Base-by-base conservation (phyloP, 2,888 invertebrate species). In the Ptilodon capucinus region DNA sequence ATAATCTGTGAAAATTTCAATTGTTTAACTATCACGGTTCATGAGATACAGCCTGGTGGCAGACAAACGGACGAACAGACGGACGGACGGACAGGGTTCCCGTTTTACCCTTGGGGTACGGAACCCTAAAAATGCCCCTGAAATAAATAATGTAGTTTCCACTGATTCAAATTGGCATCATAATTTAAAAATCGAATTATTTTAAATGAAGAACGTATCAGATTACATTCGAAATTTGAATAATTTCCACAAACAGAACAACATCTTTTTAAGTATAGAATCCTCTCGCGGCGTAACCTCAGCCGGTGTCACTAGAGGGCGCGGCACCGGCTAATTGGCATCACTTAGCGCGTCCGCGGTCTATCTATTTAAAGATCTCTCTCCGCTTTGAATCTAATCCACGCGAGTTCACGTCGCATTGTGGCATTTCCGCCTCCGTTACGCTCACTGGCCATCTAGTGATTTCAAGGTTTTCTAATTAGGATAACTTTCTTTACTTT, bases 311-410 rank as follows among this genome's bases (percentile, higher is more conserved):
- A 68, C 42, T 53, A 52, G 60, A 69, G 68, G 68, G 69, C 65
- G 57, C 59, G 64, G 55, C 57, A 60, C 54, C 66, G 67, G 74
- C 75, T 76, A 78, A 78, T 73, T 74, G 75, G 71, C 68, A 67
- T 75, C 79, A 77, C 77, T 79, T 80, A 79, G 76, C 74, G 71
- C 74, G 74, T 72, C 67, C 75, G 62, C 64, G 66, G 64, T 64
- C 64, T 74, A 74, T 75, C 77, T 77, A 77, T 77, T 74, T 76
- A 74, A 67, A 70, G 71, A 69, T 68, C 71, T 60, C 48, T 62
- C 68, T 60, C 58, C 70, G 61, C 69, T 69, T 72, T 62, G 70
- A 65, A 68, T 72, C 72, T 67, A 68, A 73, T 71, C 70, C 71
- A 57, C 60, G 63, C 59, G 59, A 57, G 57, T 53, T 56, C 67